These are phyloP conservation scores for Bergia puertoricense DNA, from an alignment of 92 coral and sea anemone genomes.

Conservation along the genomic window DNA sequence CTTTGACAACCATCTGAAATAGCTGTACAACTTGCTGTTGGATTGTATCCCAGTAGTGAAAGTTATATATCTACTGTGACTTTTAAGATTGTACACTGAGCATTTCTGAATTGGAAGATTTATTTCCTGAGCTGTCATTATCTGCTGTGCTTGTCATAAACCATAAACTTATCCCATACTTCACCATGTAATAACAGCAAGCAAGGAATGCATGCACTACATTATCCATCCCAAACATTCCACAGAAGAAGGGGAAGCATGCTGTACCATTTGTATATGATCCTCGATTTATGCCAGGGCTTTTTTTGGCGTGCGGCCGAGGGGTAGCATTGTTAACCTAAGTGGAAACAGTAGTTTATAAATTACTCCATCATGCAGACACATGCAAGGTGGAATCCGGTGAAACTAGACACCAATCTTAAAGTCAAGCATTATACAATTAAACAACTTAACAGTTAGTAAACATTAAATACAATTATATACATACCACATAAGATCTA, in stretches of 20 bases:
- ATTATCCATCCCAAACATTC: conserved; percentile 39
- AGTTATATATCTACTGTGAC: neutral
- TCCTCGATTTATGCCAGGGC: conserved; percentile 96
- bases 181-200: conserved; percentile 42
- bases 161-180: conserved; percentile 12
- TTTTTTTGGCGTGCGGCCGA: conserved; percentile 99
- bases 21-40: neutral
- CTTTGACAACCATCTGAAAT: neutral
- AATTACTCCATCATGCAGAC: conserved; percentile 42
- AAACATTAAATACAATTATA: too few species aligned
- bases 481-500: too few species aligned
- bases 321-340: conserved; percentile 99
- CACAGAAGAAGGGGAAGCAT: conserved; percentile 61
- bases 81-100: neutral
- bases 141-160: neutral
- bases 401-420: neutral
- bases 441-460: neutral
- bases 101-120: neutral
- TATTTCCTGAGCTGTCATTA: neutral
- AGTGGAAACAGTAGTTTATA: conserved; percentile 57
- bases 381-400: neutral
- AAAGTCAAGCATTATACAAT: neutral
- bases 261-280: conserved; percentile 99
- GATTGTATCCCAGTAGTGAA: neutral
- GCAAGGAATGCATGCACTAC: conserved; percentile 40